These are phyloP conservation scores for Eurytoma adleriae DNA, from an alignment of 2,888 invertebrate species.

Conservation along the genomic window DNA sequence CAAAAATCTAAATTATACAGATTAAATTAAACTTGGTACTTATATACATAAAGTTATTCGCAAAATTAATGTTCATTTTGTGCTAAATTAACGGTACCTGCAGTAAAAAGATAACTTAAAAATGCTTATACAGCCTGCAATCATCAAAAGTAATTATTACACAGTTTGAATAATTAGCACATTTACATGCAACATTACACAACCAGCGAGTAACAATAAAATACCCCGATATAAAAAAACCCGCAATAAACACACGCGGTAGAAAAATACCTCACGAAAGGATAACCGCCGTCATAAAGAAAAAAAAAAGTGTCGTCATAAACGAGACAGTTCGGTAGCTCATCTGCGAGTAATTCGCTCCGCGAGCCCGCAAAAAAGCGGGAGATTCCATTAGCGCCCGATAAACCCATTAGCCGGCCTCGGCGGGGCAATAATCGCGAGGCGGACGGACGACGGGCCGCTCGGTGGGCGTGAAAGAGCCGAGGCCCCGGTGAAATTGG, in stretches of 20 bases:
- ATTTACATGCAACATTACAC: too few species aligned
- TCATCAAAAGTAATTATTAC: not conserved
- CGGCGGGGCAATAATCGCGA: slow-evolving; percentile 12
- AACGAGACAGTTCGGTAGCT: too few species aligned
- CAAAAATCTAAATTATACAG: too few species aligned
- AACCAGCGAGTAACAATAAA: too few species aligned
- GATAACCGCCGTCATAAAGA: too few species aligned
- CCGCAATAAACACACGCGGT: too few species aligned
- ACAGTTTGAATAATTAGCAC: not conserved
- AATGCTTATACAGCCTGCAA: not conserved
- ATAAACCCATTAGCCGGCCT: slow-evolving; percentile 26
- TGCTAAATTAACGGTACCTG: not conserved
- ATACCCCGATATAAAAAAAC: too few species aligned
- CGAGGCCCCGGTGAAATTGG: slow-evolving; percentile 61
- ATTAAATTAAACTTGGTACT: too few species aligned
- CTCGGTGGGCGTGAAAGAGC: slow-evolving; percentile 36
- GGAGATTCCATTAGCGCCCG: slow-evolving; percentile 27
- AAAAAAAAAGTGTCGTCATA: too few species aligned
- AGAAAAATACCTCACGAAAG: too few species aligned
- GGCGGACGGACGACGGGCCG: too few species aligned
- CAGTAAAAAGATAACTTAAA: not conserved
- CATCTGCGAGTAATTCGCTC: not conserved
- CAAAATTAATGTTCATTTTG: not conserved
- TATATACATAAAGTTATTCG: not conserved
- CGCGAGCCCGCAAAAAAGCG: slow-evolving; percentile 13